These are phyloP conservation scores for Callaeas wilsoni DNA, from an alignment of 2,113 vertebrate genomes.

Conservation along the genomic window DNA sequence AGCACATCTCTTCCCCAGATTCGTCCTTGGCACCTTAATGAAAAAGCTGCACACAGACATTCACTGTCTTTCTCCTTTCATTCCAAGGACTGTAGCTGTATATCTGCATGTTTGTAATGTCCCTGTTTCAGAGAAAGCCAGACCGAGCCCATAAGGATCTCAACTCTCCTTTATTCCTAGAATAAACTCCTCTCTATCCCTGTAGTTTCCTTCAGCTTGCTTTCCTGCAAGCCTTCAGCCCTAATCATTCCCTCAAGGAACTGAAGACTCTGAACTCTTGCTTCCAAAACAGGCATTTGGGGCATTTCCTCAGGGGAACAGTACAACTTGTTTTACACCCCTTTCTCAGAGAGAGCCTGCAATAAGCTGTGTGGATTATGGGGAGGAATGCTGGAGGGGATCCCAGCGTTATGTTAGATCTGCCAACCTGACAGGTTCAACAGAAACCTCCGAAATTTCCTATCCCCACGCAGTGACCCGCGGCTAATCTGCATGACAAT, in stretches of 20 bases:
- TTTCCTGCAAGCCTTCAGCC: not conserved
- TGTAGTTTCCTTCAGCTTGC: not conserved
- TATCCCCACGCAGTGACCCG: constrained; percentile 60
- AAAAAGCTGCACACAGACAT: not conserved
- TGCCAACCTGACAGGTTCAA: constrained; percentile 64
- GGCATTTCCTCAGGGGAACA: not conserved
- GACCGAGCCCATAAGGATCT: not conserved
- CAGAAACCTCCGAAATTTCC: constrained; percentile 67
- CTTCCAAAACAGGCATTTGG: not conserved
- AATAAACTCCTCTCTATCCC: not conserved
- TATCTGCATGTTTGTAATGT: not conserved
- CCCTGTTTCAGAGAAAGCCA: not conserved
- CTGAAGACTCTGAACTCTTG: not conserved
- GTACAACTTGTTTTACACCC: not conserved
- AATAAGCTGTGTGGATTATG: constrained; percentile 50
- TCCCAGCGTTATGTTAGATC: constrained; percentile 48
- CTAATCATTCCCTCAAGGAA: not conserved
- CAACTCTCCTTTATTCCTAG: not conserved
- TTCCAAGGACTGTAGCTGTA: not conserved
- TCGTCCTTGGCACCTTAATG: not conserved
- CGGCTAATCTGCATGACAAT: constrained; percentile 70
- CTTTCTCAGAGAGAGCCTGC: constrained; percentile 48
- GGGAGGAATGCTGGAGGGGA: constrained; percentile 64
- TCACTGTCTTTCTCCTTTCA: not conserved
- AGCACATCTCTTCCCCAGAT: not conserved